Percentiles rank a stretch among this genome's conserved stretches.
Evolutionary conservation across 2,113 vertebrate genomes (phyloP).

Genomic region (Drymodes brunneopygia): DNA sequence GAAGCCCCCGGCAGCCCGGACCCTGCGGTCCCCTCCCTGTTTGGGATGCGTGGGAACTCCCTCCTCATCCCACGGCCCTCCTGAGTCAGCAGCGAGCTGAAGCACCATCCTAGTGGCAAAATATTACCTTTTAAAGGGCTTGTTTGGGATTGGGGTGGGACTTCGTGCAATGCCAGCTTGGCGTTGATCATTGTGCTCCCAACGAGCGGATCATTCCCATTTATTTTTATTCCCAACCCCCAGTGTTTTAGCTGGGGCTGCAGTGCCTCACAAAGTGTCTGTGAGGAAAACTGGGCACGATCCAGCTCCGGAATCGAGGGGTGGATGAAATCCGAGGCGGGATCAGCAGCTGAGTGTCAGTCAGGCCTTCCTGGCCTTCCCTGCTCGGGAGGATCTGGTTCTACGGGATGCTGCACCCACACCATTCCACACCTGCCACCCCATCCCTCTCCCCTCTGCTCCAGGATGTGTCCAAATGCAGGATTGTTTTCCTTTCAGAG

Average conservation of each 20-base stretch:
- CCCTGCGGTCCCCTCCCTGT: fast-evolving
- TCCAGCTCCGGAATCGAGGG: background rate
- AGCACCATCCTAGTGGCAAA: background rate
- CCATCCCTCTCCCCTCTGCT: background rate
- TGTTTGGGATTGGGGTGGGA: background rate
- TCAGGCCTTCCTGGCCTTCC: background rate
- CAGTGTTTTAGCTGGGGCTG: background rate
- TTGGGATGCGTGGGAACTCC: background rate
- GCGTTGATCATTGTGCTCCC: background rate
- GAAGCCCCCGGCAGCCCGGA: background rate
- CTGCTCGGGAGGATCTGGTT: background rate
- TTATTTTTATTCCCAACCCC: constrained; percentile 9
- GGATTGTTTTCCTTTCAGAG: background rate
- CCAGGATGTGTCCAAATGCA: fast-evolving
- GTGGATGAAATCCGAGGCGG: background rate
- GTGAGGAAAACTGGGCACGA: background rate
- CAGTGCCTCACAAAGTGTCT: background rate
- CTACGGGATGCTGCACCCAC: fast-evolving
- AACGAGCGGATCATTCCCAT: background rate
- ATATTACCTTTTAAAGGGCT: background rate
- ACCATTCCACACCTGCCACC: background rate
- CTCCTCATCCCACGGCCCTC: background rate
- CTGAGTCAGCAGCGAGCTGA: background rate
- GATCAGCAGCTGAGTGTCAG: background rate
- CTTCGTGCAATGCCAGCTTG: background rate